Evolutionary conservation across 2,888 invertebrate genomes (phyloP).

Genomic region (Morpho achilles): DNA sequence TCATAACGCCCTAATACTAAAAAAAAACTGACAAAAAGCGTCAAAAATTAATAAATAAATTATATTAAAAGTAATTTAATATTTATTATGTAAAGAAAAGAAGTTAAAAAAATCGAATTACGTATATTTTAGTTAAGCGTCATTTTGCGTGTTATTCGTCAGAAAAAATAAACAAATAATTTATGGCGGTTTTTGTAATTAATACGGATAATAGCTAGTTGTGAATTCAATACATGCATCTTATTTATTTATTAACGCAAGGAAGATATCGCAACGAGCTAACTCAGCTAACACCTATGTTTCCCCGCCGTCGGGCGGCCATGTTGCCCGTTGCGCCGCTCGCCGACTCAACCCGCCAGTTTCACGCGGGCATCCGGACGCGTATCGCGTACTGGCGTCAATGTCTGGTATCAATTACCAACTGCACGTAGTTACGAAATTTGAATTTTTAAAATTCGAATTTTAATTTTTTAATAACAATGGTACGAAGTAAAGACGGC

Average conservation of each 20-base stretch:
- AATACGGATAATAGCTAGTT: constrained; percentile 2
- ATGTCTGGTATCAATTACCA: constrained; percentile 29
- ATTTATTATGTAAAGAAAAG: too few relatives aligned
- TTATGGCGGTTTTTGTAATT: background rate
- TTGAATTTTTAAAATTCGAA: constrained; percentile 34
- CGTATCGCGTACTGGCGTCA: constrained; percentile 44
- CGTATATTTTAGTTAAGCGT: background rate
- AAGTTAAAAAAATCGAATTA: background rate
- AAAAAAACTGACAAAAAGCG: background rate
- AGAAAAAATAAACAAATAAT: constrained; percentile 1
- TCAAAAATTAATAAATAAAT: background rate
- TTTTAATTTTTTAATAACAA: constrained; percentile 34
- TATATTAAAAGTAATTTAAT: too few relatives aligned
- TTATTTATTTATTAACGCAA: constrained; percentile 68
- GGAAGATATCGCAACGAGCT: constrained; percentile 55
- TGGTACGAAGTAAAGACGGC: constrained; percentile 64
- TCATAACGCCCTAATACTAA: constrained; percentile 12
- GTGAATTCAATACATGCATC: constrained; percentile 39
- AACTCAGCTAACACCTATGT: constrained; percentile 55
- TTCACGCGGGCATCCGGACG: constrained; percentile 66
- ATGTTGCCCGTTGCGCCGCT: constrained; percentile 50
- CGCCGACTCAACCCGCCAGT: constrained; percentile 54
- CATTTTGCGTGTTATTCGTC: background rate
- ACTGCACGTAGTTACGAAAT: constrained; percentile 37
- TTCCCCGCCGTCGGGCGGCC: constrained; percentile 55